These are phyloP conservation scores for Eristalinus sepulchralis DNA, from an alignment of 2,888 invertebrate genomes.

Conservation along the genomic window DNA sequence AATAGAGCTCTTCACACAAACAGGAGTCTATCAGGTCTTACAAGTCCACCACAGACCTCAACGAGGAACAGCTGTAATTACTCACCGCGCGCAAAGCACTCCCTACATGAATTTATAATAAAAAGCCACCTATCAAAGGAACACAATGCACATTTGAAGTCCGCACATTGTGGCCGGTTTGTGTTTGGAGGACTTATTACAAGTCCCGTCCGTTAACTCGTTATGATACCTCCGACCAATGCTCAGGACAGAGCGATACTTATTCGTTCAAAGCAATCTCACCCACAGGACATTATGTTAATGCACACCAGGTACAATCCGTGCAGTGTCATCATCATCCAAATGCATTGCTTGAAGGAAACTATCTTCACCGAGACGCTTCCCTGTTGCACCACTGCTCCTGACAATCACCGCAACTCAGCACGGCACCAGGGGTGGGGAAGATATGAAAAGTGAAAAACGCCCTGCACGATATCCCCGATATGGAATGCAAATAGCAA, in stretches of 20 bases:
- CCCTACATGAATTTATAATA: not conserved
- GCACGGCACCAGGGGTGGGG: not conserved
- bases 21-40: not conserved
- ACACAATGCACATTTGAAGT: not conserved
- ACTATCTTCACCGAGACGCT: constrained; percentile 54
- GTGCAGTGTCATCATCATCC: constrained; percentile 26
- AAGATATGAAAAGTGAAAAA: constrained; percentile 37
- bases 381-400: constrained; percentile 47
- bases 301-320: constrained; percentile 18
- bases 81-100: not conserved
- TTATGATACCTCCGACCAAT: not conserved
- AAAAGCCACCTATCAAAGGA: not conserved
- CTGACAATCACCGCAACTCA: constrained; percentile 48
- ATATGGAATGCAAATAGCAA: constrained; percentile 68
- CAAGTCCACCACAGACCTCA: not conserved
- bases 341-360: constrained; percentile 41
- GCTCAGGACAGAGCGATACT: not conserved
- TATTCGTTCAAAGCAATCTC: constrained; percentile 30
- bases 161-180: not conserved
- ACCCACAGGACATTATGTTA: constrained; percentile 64
- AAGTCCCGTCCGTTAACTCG: not conserved
- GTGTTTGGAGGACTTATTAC: not conserved
- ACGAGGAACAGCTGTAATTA: not conserved
- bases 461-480: constrained; percentile 63
- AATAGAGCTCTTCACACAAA: not conserved